phyloP scores from a whole-genome alignment of 1,140 invertebrate genomes.

The Marisa cornuarietis region DNA sequence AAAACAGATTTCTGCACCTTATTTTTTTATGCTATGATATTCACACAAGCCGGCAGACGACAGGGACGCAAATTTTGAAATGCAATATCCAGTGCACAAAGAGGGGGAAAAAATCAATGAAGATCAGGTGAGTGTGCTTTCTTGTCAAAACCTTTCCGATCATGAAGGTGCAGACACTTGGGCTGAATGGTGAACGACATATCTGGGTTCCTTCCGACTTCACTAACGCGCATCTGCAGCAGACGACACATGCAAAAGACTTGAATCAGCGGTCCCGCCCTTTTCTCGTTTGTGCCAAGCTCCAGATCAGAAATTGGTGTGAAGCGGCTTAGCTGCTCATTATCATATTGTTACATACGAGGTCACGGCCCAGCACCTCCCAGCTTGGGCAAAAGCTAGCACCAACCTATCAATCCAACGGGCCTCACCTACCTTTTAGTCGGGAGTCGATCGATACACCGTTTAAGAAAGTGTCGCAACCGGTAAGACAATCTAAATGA shows the following conservation, averaged over 20 bases:
- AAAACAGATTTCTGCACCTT: too few species aligned
- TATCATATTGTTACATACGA: slow-evolving; percentile 28
- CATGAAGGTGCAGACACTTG: too few species aligned
- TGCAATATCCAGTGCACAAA: too few species aligned
- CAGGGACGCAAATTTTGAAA: too few species aligned
- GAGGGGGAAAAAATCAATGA: too few species aligned
- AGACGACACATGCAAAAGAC: slow-evolving; percentile 16
- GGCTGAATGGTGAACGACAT: too few species aligned
- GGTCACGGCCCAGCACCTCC: slow-evolving; percentile 25
- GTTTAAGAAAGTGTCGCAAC: neutral
- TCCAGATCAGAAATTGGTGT: slow-evolving; percentile 22
- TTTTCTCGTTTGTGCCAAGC: slow-evolving; percentile 7
- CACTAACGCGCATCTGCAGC: neutral
- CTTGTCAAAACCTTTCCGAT: too few species aligned
- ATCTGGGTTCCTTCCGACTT: too few species aligned
- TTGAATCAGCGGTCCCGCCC: slow-evolving; percentile 9
- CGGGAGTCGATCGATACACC: slow-evolving; percentile 15
- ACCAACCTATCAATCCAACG: neutral
- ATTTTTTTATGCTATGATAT: too few species aligned
- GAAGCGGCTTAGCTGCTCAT: slow-evolving; percentile 24
- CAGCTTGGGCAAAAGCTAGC: slow-evolving; percentile 8
- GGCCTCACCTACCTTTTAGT: slow-evolving; percentile 17
- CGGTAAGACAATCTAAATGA: neutral
- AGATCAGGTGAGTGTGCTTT: too few species aligned
- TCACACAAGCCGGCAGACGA: too few species aligned